A percentile compares a stretch with the other conserved stretches of the same genome.
Conservation (phyloP, 2,797 vertebrate genomes). For the Sebastes taczanowskii region DNA sequence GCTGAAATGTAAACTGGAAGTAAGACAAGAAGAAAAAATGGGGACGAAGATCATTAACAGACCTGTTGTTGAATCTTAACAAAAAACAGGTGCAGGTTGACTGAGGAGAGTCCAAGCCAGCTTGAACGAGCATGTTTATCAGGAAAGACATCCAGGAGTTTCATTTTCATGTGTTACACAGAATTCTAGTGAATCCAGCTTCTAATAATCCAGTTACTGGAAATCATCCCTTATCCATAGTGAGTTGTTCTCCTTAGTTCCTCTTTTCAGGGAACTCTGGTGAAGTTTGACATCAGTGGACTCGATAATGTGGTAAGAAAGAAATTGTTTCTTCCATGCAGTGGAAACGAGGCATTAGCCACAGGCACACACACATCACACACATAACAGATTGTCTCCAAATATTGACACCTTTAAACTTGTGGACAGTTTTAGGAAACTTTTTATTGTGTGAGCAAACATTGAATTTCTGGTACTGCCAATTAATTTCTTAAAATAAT, state of each 20-base stretch:
- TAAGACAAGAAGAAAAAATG: background rate
- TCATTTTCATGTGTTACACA: background rate
- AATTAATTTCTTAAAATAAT: background rate
- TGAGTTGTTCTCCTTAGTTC: background rate
- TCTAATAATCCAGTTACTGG: background rate
- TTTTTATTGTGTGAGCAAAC: background rate
- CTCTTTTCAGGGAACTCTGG: constrained; percentile 1
- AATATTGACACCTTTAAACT: background rate
- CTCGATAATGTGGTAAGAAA: constrained; percentile 21
- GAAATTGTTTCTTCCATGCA: background rate
- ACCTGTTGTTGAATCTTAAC: background rate
- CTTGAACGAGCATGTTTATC: too few species aligned
- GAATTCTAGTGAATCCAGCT: background rate
- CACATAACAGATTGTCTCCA: background rate
- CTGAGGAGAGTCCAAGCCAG: background rate
- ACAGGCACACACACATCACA: background rate
- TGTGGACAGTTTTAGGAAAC: background rate
- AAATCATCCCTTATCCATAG: background rate
- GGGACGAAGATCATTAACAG: background rate
- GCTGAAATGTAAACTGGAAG: background rate
- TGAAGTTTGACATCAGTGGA: constrained; percentile 17
- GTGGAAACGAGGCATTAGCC: too few species aligned
- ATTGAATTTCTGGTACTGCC: background rate
- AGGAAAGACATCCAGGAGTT: background rate
- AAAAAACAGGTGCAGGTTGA: background rate